Percentiles rank a stretch among this genome's conserved stretches.
phyloP scores from a whole-genome alignment of 2,113 vertebrate genomes.

The Typhlomys cinereus region DNA sequence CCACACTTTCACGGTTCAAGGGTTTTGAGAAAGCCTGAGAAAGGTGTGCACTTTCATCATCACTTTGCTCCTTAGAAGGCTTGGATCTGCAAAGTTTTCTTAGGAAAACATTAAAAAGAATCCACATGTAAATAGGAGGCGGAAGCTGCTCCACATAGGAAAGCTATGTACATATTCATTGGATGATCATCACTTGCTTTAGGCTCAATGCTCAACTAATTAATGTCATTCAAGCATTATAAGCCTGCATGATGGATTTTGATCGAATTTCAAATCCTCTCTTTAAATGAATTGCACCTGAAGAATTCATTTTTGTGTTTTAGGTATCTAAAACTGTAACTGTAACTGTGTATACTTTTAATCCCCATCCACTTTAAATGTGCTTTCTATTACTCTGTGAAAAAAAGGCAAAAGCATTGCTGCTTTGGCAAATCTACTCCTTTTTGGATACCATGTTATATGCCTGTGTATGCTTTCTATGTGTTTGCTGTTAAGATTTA shows the following conservation, averaged over 20 bases:
- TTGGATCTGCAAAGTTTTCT: constrained; percentile 50
- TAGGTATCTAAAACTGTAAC: constrained; percentile 49
- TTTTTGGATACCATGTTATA: neutral
- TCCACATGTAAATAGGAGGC: constrained; percentile 60
- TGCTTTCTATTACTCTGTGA: neutral
- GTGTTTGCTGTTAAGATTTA: neutral
- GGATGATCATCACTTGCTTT: constrained; percentile 65
- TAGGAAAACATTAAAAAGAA: constrained; percentile 69
- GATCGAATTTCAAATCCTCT: constrained; percentile 74
- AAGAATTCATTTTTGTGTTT: constrained; percentile 64
- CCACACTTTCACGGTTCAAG: constrained; percentile 36
- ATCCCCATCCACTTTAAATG: neutral
- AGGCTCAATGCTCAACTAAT: constrained; percentile 76
- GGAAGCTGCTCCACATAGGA: constrained; percentile 55
- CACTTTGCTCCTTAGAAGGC: constrained; percentile 62
- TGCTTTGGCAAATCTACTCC: neutral
- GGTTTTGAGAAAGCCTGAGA: constrained; percentile 44
- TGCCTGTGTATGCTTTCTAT: neutral
- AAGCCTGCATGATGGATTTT: constrained; percentile 77
- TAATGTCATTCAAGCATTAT: constrained; percentile 82
- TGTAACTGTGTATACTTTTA: constrained; percentile 42
- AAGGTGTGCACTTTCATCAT: constrained; percentile 52
- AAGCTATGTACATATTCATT: constrained; percentile 72
- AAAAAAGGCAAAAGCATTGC: neutral
- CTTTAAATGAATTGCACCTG: constrained; percentile 62